A percentile compares a stretch with the other conserved stretches of the same genome.
Evolutionary conservation across 2,888 invertebrate genomes (phyloP).

Genomic region (Metacarcinus magister): DNA sequence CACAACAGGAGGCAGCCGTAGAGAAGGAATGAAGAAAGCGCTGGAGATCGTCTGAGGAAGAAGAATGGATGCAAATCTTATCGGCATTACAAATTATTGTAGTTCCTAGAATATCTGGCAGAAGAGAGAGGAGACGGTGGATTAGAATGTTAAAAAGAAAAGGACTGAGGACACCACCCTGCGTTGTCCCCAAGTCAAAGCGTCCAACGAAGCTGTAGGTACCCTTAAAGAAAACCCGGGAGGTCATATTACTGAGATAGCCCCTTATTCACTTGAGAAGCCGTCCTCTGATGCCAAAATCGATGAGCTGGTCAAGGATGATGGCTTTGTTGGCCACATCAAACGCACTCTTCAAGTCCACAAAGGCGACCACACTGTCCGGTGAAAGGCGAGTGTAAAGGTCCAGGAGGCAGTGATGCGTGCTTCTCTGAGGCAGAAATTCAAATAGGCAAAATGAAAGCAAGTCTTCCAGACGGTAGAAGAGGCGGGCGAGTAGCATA

Average conservation of each 20-base stretch:
- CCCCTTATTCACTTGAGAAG: background rate
- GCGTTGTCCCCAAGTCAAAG: background rate
- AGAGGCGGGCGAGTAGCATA: background rate
- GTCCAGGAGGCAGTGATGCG: background rate
- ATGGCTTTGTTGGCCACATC: background rate
- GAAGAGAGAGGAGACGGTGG: too few relatives aligned
- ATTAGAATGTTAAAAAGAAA: background rate
- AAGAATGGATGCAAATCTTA: conserved; percentile 32
- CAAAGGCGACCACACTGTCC: background rate
- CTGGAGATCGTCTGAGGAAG: background rate
- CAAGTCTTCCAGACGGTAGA: background rate
- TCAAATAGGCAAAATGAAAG: background rate
- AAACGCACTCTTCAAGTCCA: conserved; percentile 40
- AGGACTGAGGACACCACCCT: background rate
- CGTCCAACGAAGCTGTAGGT: background rate
- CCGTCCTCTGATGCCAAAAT: background rate
- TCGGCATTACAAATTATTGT: background rate
- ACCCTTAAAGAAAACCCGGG: background rate
- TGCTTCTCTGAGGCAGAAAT: background rate
- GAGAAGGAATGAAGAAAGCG: too few relatives aligned
- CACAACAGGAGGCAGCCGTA: background rate
- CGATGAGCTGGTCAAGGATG: conserved; percentile 32
- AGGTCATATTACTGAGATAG: too few relatives aligned
- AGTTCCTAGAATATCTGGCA: too few relatives aligned
- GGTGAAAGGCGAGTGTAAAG: conserved; percentile 1